phyloP scores from a whole-genome alignment of 2,888 invertebrate species.

The Cheilosia impressa region DNA sequence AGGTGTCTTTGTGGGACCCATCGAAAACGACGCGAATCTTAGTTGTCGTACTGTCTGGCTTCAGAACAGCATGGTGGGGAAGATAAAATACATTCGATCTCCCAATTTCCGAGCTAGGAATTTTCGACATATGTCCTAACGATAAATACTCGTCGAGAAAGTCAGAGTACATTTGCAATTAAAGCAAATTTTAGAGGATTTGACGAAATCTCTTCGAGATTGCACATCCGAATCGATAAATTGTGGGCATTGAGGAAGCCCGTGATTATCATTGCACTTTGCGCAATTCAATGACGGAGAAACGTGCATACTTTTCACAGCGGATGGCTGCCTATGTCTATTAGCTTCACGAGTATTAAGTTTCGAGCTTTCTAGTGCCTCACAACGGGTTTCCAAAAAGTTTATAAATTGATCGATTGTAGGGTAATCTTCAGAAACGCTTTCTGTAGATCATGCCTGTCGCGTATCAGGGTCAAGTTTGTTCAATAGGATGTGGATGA shows the following conservation, averaged over 20 bases:
- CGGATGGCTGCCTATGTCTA: too few relatives aligned
- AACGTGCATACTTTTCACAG: conserved; percentile 10
- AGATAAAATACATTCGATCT: conserved; percentile 11
- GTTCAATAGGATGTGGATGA: neutral
- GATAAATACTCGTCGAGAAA: conserved; percentile 13
- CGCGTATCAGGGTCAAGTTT: conserved; percentile 7
- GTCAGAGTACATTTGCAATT: neutral
- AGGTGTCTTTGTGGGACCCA: neutral
- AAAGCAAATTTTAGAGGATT: too few relatives aligned
- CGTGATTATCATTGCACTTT: too few relatives aligned
- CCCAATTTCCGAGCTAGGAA: conserved; percentile 23
- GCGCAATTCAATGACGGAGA: neutral
- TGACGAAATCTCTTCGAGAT: neutral
- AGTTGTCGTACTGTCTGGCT: conserved; percentile 3
- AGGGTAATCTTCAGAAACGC: conserved; percentile 9
- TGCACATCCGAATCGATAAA: neutral
- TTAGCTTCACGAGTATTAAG: too few relatives aligned
- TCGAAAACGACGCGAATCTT: too few relatives aligned
- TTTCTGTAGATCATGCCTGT: neutral
- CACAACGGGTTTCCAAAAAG: too few relatives aligned
- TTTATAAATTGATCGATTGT: neutral
- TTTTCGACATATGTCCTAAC: conserved; percentile 10
- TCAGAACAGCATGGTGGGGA: conserved; percentile 9
- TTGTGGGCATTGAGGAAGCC: neutral
- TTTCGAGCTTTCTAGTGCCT: too few relatives aligned